These are phyloP conservation scores for Teinopalpus imperialis DNA, from an alignment of 2,888 invertebrate genomes.

Conservation along the genomic window DNA sequence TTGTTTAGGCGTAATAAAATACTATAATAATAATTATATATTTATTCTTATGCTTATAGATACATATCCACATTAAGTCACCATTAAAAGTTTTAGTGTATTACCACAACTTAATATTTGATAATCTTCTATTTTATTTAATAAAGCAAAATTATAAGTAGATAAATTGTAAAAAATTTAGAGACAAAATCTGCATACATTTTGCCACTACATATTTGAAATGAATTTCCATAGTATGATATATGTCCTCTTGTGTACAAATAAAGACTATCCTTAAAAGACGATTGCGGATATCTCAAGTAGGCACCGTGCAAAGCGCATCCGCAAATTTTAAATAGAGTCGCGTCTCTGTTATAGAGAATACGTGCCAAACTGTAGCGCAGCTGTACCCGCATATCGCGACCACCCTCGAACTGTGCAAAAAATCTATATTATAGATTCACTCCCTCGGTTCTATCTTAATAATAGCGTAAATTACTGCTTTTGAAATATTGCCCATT, in stretches of 20 bases:
- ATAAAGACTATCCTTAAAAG: constrained; percentile 22
- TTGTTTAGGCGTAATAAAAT: no score
- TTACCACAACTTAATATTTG: no score
- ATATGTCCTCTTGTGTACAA: background rate
- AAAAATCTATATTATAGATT: constrained; percentile 36
- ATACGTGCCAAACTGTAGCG: constrained; percentile 49
- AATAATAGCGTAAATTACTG: constrained; percentile 25
- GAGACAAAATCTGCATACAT: no score
- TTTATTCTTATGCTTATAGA: no score
- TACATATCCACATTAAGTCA: no score
- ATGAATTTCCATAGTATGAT: no score
- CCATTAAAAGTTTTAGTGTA: no score
- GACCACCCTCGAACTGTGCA: constrained; percentile 66
- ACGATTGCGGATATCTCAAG: constrained; percentile 51
- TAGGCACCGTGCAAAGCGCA: constrained; percentile 41
- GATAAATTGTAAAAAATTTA: no score
- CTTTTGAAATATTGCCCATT: background rate
- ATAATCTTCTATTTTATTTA: no score
- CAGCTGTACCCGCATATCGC: constrained; percentile 75
- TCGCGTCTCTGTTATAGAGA: constrained; percentile 34
- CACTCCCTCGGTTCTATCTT: constrained; percentile 24
- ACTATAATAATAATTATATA: no score
- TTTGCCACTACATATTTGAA: no score
- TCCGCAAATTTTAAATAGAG: constrained; percentile 45
- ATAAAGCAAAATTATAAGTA: no score